phyloP scores from a whole-genome alignment of 2,888 invertebrate species.

The Sepioteuthis lessoniana region DNA sequence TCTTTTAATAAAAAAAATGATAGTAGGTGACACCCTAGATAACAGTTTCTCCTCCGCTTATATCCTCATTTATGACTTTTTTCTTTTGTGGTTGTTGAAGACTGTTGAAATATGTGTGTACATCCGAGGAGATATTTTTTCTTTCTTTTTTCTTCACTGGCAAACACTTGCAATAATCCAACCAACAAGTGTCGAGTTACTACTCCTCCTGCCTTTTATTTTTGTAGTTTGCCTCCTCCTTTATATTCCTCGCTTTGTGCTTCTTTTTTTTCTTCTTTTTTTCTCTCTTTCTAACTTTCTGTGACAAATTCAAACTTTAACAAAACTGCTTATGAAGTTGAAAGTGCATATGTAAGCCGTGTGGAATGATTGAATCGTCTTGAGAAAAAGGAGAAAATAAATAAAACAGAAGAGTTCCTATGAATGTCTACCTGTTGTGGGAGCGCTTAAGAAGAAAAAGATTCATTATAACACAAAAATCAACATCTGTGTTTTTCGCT shows the following conservation, averaged over 20 bases:
- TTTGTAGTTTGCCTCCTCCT: background rate
- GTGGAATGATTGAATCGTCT: background rate
- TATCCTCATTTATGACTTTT: background rate
- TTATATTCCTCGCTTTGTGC: background rate
- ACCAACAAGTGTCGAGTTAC: background rate
- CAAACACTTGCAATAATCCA: background rate
- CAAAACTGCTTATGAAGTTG: background rate
- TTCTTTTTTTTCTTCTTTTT: background rate
- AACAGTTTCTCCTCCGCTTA: background rate
- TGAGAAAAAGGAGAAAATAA: background rate
- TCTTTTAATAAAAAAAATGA: background rate
- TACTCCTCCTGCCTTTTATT: background rate
- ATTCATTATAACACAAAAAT: background rate
- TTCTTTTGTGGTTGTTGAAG: background rate
- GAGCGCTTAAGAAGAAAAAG: background rate
- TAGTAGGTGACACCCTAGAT: background rate
- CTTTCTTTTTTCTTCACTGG: background rate
- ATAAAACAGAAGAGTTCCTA: background rate
- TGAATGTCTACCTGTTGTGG: background rate
- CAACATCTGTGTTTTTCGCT: background rate
- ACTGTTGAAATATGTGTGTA: background rate
- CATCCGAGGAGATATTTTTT: background rate
- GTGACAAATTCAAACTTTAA: background rate
- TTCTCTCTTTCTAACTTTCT: constrained; percentile 45
- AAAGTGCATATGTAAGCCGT: no score